These are phyloP conservation scores for Hemicrepidius hirtus DNA, from an alignment of 2,888 invertebrate genomes.

Conservation along the genomic window DNA sequence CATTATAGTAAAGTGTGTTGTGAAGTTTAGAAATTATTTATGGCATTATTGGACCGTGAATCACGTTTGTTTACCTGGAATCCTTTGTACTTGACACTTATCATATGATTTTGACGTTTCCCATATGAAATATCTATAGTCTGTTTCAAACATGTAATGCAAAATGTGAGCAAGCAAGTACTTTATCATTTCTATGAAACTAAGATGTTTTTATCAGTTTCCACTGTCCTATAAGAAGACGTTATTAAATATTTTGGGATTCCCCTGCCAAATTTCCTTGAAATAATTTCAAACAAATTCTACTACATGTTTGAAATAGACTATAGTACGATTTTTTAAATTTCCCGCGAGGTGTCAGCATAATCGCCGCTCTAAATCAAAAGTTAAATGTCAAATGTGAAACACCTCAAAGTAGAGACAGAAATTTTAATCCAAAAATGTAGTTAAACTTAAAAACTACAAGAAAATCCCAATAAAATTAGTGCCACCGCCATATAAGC, in stretches of 20 bases:
- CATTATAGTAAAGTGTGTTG: conserved; percentile 30
- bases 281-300: neutral
- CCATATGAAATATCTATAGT: conserved; percentile 6
- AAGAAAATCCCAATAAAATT: conserved; percentile 10
- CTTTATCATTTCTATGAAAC: too few relatives aligned
- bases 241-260: too few relatives aligned
- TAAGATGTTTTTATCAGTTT: too few relatives aligned
- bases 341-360: neutral
- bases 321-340: neutral
- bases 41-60: neutral
- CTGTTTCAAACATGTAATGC: neutral
- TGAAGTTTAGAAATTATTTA: too few relatives aligned
- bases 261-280: too few relatives aligned
- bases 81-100: neutral
- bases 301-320: neutral
- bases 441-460: conserved; percentile 20
- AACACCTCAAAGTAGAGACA: conserved; percentile 19
- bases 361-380: conserved; percentile 3
- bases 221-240: too few relatives aligned
- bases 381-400: conserved; percentile 46
- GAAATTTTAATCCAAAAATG: conserved; percentile 31
- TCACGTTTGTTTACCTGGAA: conserved; percentile 16
- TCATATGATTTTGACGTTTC: conserved; percentile 27
- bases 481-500: conserved; percentile 20
- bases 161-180: too few relatives aligned